Percentiles rank a stretch among this genome's conserved stretches.
These are phyloP conservation scores for Lasioglossum calceatum DNA, from an alignment of 2,888 invertebrate genomes.

Conservation along the genomic window DNA sequence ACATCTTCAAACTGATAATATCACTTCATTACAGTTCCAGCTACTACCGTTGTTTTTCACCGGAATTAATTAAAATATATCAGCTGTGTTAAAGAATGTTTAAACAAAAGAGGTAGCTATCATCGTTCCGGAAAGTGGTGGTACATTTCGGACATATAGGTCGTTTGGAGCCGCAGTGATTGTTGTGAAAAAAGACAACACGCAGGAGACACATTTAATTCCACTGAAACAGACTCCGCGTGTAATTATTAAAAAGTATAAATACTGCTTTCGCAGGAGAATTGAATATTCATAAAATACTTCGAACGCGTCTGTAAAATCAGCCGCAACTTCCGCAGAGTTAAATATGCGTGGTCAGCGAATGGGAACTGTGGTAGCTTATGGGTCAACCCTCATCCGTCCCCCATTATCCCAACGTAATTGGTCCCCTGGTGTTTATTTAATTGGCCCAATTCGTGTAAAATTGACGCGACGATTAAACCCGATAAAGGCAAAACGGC, in stretches of 20 bases:
- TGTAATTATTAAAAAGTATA: neutral
- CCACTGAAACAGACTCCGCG: neutral
- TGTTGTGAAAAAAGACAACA: neutral
- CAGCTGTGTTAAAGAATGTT: neutral
- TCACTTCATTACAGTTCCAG: neutral
- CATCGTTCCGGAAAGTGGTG: neutral
- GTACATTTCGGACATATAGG: neutral
- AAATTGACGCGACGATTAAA: neutral
- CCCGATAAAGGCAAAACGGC: neutral
- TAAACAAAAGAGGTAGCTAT: neutral
- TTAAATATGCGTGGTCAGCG: slow-evolving; percentile 7
- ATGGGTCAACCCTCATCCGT: slow-evolving; percentile 8
- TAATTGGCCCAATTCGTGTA: neutral
- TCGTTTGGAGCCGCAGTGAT: neutral
- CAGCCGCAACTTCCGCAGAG: slow-evolving; percentile 1
- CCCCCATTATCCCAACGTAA: slow-evolving; percentile 1
- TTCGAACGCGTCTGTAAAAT: neutral
- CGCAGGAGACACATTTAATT: neutral
- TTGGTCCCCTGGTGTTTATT: slow-evolving; percentile 3
- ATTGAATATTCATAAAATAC: neutral
- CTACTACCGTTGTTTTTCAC: neutral
- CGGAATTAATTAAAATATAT: neutral
- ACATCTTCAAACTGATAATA: no score
- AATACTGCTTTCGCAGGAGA: neutral
- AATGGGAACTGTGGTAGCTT: slow-evolving; percentile 5